Percentiles rank a stretch among this genome's conserved stretches.
phyloP scores from a whole-genome alignment of 2,888 invertebrate genomes.

The Seira sanloemensis region DNA sequence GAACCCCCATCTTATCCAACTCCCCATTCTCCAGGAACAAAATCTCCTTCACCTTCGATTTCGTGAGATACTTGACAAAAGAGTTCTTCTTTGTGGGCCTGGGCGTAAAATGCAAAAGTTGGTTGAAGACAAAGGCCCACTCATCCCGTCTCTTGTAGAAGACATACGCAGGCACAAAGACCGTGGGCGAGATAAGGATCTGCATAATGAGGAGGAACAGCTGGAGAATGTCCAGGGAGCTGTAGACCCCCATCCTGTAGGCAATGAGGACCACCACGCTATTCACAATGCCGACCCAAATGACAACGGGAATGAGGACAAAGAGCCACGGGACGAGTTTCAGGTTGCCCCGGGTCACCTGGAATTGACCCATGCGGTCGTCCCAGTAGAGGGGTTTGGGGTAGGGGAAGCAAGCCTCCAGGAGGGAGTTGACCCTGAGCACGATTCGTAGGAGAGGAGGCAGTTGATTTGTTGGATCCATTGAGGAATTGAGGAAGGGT shows the following conservation, averaged over 20 bases:
- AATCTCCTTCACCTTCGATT: not conserved
- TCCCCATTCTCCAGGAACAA: not conserved
- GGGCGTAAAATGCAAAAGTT: not conserved
- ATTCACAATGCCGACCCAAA: not conserved
- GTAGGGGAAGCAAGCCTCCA: not conserved
- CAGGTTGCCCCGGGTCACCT: not conserved
- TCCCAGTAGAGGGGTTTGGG: not conserved
- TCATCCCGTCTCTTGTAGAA: not conserved
- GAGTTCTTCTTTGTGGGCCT: not conserved
- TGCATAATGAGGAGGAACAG: not conserved
- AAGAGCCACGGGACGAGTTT: not conserved
- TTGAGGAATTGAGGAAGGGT: no score
- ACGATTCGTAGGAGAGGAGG: no score
- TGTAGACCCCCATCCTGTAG: not conserved
- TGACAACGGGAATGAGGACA: not conserved
- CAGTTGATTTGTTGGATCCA: no score
- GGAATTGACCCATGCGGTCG: not conserved
- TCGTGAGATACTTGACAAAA: not conserved
- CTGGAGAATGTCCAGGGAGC: not conserved
- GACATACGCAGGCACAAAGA: not conserved
- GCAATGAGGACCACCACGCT: not conserved
- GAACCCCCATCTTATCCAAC: not conserved
- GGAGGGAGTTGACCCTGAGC: no score
- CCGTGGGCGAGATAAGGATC: not conserved
- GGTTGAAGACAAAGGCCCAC: not conserved